Evolutionary conservation across 2,797 vertebrate genomes (phyloP).

Genomic region (Buphagus erythrorhynchus): DNA sequence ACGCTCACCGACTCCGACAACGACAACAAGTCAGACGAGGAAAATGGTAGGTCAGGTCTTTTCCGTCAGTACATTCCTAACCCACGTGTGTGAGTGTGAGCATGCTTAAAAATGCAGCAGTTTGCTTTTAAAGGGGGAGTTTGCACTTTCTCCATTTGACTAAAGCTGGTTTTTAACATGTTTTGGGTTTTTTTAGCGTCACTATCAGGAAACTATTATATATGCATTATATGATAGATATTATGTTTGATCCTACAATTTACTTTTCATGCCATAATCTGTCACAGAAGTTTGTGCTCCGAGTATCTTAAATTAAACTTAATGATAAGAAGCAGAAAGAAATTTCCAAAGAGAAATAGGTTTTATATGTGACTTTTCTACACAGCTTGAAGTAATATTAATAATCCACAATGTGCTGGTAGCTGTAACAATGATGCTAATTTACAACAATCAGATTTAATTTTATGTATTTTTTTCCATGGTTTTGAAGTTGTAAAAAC

Average conservation of each 20-base stretch:
- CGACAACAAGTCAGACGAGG: conserved; percentile 93
- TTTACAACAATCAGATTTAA: not conserved
- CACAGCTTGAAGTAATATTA: conserved; percentile 28
- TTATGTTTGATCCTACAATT: conserved; percentile 16
- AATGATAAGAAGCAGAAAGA: conserved; percentile 49
- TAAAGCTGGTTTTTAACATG: not conserved
- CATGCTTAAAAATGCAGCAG: not conserved
- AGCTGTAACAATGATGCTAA: not conserved
- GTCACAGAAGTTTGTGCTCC: conserved; percentile 45
- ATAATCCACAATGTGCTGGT: not conserved
- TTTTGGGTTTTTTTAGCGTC: not conserved
- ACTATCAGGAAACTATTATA: not conserved
- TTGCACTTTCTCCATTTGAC: not conserved
- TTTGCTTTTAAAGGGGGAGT: not conserved
- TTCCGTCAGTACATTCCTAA: not conserved
- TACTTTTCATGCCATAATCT: not conserved
- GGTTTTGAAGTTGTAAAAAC: not conserved
- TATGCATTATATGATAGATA: not conserved
- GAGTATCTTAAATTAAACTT: not conserved
- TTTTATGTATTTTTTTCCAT: not conserved
- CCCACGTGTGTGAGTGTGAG: not conserved
- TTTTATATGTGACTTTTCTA: not conserved
- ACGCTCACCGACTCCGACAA: conserved; percentile 96
- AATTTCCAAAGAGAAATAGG: conserved; percentile 16
- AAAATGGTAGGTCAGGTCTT: conserved; percentile 89